Evolutionary conservation across 1,140 invertebrate genomes (phyloP), one percentile per base, ranked within the genome.

Genomic region (Nasonia vitripennis): DNA sequence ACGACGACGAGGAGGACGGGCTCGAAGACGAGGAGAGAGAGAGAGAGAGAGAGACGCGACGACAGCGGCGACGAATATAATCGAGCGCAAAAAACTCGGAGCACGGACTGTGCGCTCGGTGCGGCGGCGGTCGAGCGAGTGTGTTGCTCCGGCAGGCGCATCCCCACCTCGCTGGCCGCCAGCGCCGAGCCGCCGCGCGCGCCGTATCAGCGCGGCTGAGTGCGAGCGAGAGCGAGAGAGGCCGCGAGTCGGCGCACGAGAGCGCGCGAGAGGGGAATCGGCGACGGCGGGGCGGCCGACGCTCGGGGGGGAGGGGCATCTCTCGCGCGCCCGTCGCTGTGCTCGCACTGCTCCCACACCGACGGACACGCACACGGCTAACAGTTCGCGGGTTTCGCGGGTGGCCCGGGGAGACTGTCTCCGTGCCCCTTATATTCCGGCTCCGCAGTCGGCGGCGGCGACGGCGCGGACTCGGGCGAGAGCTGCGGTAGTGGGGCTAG

Each of bases 91-190:
- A 17, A 31, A 62, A 31, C 71, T 12, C 70, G 45, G 41, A 41
- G 31, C 14, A 75, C 20, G 70, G 20, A 87, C 80, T 74, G 55
- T 88, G 90, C 90, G 91, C 91, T 91, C 92, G 87, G 88, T 91
- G 90, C 92, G 89, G 89, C 89, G 91, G 92, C 90, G 89, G 91
- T 89, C 93, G 91, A 92, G 91, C 92, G 91, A 93, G 90, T 93
- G 93, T 89, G 89, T 86, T 78, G 88, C 90, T 86, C 85, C 75
- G 78, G 74, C 87, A 77, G 87, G 86, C 83, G 88, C 86, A 83
- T 87, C 89, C 74, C 90, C 91, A 90, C 91, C 90, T 89, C 87
- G 37, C 9, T 17, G 2, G 41, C 20, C 71, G 62, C 78, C 31
- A 31, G 31, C 77, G 68, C 48, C 83, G 86, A 78, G 74, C 87